Evolutionary conservation across 2,888 invertebrate genomes (phyloP), one percentile per base, ranked within the genome.

Genomic region (Leptogaster cylindrica): DNA sequence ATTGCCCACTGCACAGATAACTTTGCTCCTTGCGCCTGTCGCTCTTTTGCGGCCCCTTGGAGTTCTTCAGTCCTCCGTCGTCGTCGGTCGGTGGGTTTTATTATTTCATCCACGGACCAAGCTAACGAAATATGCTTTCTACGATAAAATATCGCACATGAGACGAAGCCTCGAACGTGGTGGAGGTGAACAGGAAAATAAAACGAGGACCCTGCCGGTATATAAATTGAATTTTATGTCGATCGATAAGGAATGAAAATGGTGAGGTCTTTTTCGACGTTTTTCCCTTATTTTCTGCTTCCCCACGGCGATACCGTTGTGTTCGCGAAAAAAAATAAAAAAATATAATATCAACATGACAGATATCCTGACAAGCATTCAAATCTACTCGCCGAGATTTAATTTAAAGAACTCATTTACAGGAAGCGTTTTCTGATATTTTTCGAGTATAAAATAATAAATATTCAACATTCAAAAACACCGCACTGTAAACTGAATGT

Each of bases 51-150:
- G n/a, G n/a, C 10, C 44, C 28, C 27, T 41, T 20, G 36, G 12
- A 2, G 16, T n/a, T 20, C 1, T 0, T 7, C 33, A 8, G 25
- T 39, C 55, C 23, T 14, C 28, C 41, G 44, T 18, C 28, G 41
- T 61, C 41, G 46, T 28, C 44, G n/a, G n/a, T n/a, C n/a, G 23
- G 44, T 14, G 44, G 28, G 41, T 33, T 48, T 51, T 51, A 50
- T 50, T 69, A 69, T 69, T 69, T 67, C 51, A 65, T 58, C 46
- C 69, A 69, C 69, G 69, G 65, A 65, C 65, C 64, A 51, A 67
- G 31, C 67, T 67, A 69, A 67, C 69, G 69, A 69, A 69, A 69
- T 69, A 69, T 69, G 67, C 61, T 67, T 67, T 69, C 65, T 67
- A 67, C 69, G 69, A 69, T 69, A 69, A n/a, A 69, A 69, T 61